A percentile compares a stretch with the other conserved stretches of the same genome.
Evolutionary conservation across 2,797 vertebrate species (phyloP).

Genomic region (Sebastes glaucus): DNA sequence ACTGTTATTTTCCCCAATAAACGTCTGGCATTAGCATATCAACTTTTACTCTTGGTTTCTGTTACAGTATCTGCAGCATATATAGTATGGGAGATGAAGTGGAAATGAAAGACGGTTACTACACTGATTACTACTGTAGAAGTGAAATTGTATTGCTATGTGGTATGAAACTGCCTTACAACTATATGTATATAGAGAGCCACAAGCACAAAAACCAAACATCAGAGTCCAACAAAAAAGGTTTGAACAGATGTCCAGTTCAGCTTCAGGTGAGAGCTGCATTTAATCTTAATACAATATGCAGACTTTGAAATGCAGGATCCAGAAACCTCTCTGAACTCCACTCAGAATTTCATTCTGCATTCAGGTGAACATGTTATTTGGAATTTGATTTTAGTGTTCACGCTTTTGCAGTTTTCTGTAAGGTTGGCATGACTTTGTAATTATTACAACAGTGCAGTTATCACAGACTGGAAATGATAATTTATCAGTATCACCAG

Average conservation of each 20-base stretch:
- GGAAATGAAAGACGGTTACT: neutral
- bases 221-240: slow-evolving; percentile 6
- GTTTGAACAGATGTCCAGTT: slow-evolving; percentile 15
- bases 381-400: neutral
- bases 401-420: neutral
- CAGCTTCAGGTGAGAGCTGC: slow-evolving; percentile 27
- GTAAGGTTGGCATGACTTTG: neutral
- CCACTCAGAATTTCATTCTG: slow-evolving; percentile 1
- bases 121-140: neutral
- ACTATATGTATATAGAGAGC: neutral
- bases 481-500: neutral
- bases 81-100: neutral
- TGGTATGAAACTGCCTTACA: neutral
- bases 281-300: slow-evolving; percentile 44
- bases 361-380: neutral
- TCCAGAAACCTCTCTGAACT: slow-evolving; percentile 24
- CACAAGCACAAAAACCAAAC: neutral
- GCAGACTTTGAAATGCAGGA: slow-evolving; percentile 38
- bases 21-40: neutral
- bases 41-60: neutral
- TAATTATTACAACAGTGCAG: neutral
- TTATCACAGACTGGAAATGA: neutral
- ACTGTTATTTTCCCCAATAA: neutral
- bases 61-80: neutral
- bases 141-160: neutral